phyloP scores from a whole-genome alignment of 1,140 invertebrate genomes.

The Sinella curviseta region DNA sequence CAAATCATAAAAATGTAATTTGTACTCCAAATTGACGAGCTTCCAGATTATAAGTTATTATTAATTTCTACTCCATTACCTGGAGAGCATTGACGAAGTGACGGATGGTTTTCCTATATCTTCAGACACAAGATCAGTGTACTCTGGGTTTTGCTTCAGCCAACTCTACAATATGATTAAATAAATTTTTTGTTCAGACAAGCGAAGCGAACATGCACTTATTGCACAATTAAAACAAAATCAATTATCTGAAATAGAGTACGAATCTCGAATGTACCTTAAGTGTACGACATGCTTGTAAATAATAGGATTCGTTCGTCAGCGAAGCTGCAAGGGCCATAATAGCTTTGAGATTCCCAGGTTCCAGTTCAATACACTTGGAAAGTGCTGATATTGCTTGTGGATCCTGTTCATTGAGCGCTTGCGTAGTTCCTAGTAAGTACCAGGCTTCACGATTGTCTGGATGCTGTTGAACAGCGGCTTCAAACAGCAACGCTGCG shows the following conservation, averaged over 20 bases:
- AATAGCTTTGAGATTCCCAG: slow-evolving; percentile 77
- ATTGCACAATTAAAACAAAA: background rate
- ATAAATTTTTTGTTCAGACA: no score
- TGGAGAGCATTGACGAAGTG: slow-evolving; percentile 40
- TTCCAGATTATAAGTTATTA: background rate
- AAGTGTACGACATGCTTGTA: slow-evolving; percentile 61
- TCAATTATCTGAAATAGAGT: background rate
- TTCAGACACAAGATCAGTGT: slow-evolving; percentile 67
- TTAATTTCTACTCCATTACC: slow-evolving; percentile 20
- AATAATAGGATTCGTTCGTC: slow-evolving; percentile 80
- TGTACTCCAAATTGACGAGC: background rate
- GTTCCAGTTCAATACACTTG: slow-evolving; percentile 78
- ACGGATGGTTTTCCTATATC: slow-evolving; percentile 16
- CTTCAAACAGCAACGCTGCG: slow-evolving; percentile 95
- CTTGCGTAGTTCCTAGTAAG: slow-evolving; percentile 81
- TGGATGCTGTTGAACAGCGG: slow-evolving; percentile 82
- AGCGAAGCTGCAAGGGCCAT: slow-evolving; percentile 91
- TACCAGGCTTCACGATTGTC: slow-evolving; percentile 80
- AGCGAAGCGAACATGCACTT: no score
- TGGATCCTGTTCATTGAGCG: slow-evolving; percentile 88
- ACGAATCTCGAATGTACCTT: slow-evolving; percentile 49
- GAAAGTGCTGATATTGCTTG: slow-evolving; percentile 84
- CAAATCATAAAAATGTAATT: slow-evolving; percentile 45
- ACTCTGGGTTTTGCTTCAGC: slow-evolving; percentile 82
- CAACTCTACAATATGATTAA: slow-evolving; percentile 63